phyloP scores from a whole-genome alignment of 2,797 vertebrate genomes.

The Melanogrammus aeglefinus region DNA sequence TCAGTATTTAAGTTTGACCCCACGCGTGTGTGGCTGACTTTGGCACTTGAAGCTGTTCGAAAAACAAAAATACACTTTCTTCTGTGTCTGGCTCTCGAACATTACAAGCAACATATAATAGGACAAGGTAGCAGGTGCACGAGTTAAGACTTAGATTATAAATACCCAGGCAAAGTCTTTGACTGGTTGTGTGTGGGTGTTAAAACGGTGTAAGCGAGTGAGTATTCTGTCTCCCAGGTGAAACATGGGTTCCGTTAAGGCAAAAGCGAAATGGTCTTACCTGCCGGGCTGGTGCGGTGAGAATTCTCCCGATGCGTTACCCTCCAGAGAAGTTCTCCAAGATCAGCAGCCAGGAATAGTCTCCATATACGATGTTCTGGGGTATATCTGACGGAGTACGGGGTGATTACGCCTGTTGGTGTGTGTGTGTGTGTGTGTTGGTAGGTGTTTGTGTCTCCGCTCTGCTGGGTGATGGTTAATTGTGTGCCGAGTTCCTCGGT shows the following conservation, averaged over 20 bases:
- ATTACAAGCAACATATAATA: conserved; percentile 3
- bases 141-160: neutral
- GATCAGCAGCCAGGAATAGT: conserved; percentile 17
- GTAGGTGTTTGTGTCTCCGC: conserved; percentile 36
- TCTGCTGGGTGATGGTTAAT: conserved; percentile 48
- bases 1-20: neutral
- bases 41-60: neutral
- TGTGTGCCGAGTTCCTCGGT: conserved; percentile 69
- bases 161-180: conserved; percentile 11
- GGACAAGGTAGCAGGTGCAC: conserved; percentile 55
- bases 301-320: conserved; percentile 9
- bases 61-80: neutral
- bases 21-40: neutral
- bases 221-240: neutral
- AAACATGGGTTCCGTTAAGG: neutral
- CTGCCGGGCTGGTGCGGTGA: conserved; percentile 33
- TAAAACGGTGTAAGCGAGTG: neutral
- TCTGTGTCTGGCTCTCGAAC: neutral
- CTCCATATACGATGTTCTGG: conserved; percentile 21
- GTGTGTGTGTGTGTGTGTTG: conserved; percentile 15
- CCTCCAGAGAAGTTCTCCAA: conserved; percentile 18
- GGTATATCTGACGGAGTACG: conserved; percentile 9
- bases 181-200: conserved; percentile 1
- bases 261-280: conserved; percentile 33
- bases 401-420: conserved; percentile 33